phyloP scores from a whole-genome alignment of 2,888 invertebrate species.

The Tetrapedia diversipes region DNA sequence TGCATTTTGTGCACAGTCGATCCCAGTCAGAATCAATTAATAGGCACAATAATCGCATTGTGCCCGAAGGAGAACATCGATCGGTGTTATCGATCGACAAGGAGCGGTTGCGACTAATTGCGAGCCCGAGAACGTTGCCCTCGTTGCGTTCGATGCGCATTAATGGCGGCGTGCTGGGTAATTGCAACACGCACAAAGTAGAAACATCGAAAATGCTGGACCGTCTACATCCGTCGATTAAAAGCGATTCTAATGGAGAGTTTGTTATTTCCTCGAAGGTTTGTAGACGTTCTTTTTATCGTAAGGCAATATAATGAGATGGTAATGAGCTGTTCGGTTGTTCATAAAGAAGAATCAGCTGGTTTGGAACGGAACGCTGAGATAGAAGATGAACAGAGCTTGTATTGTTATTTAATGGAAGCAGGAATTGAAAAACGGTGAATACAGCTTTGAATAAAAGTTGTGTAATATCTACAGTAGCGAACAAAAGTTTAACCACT shows the following conservation, averaged over 20 bases:
- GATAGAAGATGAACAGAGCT: background rate
- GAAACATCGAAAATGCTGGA: slow-evolving; percentile 34
- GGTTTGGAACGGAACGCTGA: background rate
- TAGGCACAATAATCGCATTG: slow-evolving; percentile 6
- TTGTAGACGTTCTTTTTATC: slow-evolving; percentile 3
- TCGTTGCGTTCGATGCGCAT: slow-evolving; percentile 36
- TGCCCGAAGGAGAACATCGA: slow-evolving; percentile 8
- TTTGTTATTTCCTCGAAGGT: slow-evolving; percentile 18
- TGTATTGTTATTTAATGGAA: background rate
- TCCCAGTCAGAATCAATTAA: slow-evolving; percentile 25
- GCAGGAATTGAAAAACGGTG: background rate
- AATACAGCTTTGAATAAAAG: too few species aligned
- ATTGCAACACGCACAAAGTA: slow-evolving; percentile 27
- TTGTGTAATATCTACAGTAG: too few species aligned
- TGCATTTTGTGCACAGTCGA: slow-evolving; percentile 1
- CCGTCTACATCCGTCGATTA: slow-evolving; percentile 21
- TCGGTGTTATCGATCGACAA: slow-evolving; percentile 36
- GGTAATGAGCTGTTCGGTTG: background rate
- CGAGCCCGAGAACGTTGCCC: slow-evolving; percentile 23
- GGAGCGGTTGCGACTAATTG: slow-evolving; percentile 45
- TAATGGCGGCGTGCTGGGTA: slow-evolving; percentile 35
- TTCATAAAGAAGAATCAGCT: background rate
- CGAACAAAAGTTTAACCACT: too few species aligned
- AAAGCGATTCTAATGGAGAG: slow-evolving; percentile 26
- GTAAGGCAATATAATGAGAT: too few species aligned